phyloP scores from a whole-genome alignment of 2,113 vertebrate genomes.

The Alouatta palliata region DNA sequence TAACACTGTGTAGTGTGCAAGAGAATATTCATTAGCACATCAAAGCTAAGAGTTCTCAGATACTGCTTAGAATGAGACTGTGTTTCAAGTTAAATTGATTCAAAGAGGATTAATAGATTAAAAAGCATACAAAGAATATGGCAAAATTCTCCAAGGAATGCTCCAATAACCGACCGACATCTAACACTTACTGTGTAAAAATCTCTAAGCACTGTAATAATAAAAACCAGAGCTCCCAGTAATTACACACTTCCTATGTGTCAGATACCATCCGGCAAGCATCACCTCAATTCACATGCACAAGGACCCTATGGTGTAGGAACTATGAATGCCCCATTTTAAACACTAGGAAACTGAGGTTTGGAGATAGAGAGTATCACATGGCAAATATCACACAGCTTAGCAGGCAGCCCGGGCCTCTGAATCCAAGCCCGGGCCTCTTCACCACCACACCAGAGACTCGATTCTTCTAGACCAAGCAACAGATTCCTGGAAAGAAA shows the following conservation, averaged over 20 bases:
- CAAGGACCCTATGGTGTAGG: neutral
- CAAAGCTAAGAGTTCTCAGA: neutral
- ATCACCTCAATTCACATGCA: neutral
- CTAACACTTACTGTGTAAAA: too few species aligned
- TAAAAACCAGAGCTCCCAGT: neutral
- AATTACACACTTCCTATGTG: neutral
- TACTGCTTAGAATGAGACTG: neutral
- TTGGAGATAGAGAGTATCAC: neutral
- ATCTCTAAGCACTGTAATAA: neutral
- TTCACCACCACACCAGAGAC: neutral
- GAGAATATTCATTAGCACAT: rapidly evolving
- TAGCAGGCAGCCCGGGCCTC: neutral
- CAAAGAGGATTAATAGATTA: neutral
- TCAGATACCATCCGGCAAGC: too few species aligned
- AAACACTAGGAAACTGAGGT: neutral
- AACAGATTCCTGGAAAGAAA: neutral
- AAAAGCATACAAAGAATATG: neutral
- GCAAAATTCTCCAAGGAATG: neutral
- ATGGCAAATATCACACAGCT: neutral
- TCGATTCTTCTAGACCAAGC: neutral
- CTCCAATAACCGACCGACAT: neutral
- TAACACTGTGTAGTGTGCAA: neutral
- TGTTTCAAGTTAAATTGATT: neutral
- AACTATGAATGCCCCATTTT: neutral
- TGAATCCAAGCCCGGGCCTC: too few species aligned